Base-by-base conservation (phyloP, 2,888 invertebrate genomes). In the Notodonta ziczac region DNA sequence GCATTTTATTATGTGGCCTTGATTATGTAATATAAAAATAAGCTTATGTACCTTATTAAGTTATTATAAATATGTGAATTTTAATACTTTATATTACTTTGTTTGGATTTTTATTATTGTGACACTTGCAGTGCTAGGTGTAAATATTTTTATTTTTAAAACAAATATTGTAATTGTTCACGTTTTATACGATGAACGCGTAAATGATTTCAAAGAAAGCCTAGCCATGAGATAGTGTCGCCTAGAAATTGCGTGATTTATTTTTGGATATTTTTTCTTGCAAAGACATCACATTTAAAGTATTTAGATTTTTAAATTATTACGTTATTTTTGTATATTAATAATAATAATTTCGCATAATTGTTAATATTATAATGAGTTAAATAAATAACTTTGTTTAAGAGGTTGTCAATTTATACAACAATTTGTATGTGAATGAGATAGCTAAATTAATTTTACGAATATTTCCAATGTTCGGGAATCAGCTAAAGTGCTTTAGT, bases 31-130 rank as follows among this genome's bases (percentile, higher is more conserved):
- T 62, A 12, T 66, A 71, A 61, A 56, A 62, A 7, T 67, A 67
- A 71, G 69, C 51, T 61, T 67, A 69, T 66, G 69, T 75, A 73
- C 66, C 66, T 67, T 69, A 73, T 66, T 75, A 73, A 75, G 67
- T 75, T 75, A 75, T 75, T 74, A 14, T 53, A 66, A 24, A 65
- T 48, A 60, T 52, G 14, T 63, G 68, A 61, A 63, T 57, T n/a
- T 32, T 67, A 59, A 32, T 24, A 66, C 60, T 44, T 56, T 60
- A 63, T 63, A 44, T 44, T 62, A 61, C 60, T 57, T 66, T 50
- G 4, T 24, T 7, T 39, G 24, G 24, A 8, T 39, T 39, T 39
- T 8, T 12, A 54, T 35, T 10, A 3, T 35, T 54, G 13, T 40
- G 9, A 24, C 32, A 16, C 42, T 12, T 46, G 32, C 52, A 55